Evolutionary conservation across 1,140 invertebrate species (phyloP), one percentile per base, ranked within the genome.

Genomic region (Hetaerina americana): DNA sequence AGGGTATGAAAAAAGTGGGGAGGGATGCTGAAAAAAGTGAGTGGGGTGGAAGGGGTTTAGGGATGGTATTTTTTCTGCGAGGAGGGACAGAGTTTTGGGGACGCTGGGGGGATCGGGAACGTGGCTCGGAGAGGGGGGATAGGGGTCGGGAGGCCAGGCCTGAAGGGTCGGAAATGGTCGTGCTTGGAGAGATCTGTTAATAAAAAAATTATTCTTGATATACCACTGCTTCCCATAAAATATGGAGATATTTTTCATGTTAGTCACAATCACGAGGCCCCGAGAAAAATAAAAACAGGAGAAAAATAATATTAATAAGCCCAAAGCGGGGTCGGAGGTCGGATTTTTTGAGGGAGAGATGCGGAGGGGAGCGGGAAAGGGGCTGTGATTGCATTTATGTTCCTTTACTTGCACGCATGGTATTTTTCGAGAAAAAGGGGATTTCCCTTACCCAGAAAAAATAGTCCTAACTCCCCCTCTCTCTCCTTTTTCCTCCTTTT

Each of bases 151-250:
- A n/a, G n/a, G n/a, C n/a, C n/a, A n/a, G n/a, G n/a, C n/a, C n/a
- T n/a, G n/a, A n/a, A n/a, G 31, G 31, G 31, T 57, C 40, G 40
- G 40, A 57, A 57, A 57, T 57, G 40, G 40, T n/a, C 22, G 15
- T 57, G 40, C 40, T 57, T 57, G 40, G 40, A 57, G 40, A 57
- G 40, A 57, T 57, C 40, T 57, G 40, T 57, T 57, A 57, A 57
- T 57, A 57, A 57, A 57, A 57, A 57, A 57, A 57, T 57, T 57
- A 57, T 57, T 57, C 40, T 57, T 57, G 40, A 57, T 57, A 57
- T 57, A 57, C 15, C 40, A 12, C 40, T n/a, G 40, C 40, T n/a
- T 57, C 40, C 40, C 40, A 57, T 57, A 57, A 57, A 57, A 57
- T 57, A 57, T 57, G 40, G 40, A 57, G 40, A 57, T 57, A 57